phyloP scores from a whole-genome alignment of 2,113 vertebrate genomes.

The Phylloscopus whistleri region DNA sequence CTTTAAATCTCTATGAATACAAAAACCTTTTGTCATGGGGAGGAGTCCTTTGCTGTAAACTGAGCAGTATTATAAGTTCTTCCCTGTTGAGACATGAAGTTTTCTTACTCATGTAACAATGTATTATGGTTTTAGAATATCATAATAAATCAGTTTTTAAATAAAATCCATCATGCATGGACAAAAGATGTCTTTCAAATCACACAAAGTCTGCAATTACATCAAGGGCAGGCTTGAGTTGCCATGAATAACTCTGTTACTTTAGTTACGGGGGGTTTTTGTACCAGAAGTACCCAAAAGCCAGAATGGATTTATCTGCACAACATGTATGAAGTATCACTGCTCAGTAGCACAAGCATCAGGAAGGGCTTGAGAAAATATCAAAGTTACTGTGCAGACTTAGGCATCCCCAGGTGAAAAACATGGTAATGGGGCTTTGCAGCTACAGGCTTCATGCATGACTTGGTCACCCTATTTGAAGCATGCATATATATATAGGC shows the following conservation, averaged over 20 bases:
- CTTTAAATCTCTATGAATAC: not conserved
- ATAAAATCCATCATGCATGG: not conserved
- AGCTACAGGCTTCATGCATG: not conserved
- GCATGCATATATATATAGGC: rapidly evolving
- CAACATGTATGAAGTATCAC: not conserved
- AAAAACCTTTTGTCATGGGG: not conserved
- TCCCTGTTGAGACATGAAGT: not conserved
- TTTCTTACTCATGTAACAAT: not conserved
- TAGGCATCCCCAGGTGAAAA: not conserved
- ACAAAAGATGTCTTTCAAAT: not conserved
- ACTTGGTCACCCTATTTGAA: not conserved
- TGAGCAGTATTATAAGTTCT: not conserved
- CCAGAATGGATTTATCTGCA: not conserved
- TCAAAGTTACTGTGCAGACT: not conserved
- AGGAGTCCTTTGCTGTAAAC: not conserved
- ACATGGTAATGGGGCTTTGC: not conserved
- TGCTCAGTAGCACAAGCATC: not conserved
- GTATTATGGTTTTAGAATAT: not conserved
- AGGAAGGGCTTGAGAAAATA: not conserved
- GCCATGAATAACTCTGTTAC: not conserved
- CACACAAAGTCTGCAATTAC: not conserved
- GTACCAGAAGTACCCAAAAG: not conserved
- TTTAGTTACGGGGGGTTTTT: rapidly evolving
- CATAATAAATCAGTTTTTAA: not conserved
- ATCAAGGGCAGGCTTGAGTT: not conserved